Evolutionary conservation across 2,797 vertebrate genomes (phyloP), one percentile per base, ranked within the genome.

Genomic region (Heteromormyrus szaboi): DNA sequence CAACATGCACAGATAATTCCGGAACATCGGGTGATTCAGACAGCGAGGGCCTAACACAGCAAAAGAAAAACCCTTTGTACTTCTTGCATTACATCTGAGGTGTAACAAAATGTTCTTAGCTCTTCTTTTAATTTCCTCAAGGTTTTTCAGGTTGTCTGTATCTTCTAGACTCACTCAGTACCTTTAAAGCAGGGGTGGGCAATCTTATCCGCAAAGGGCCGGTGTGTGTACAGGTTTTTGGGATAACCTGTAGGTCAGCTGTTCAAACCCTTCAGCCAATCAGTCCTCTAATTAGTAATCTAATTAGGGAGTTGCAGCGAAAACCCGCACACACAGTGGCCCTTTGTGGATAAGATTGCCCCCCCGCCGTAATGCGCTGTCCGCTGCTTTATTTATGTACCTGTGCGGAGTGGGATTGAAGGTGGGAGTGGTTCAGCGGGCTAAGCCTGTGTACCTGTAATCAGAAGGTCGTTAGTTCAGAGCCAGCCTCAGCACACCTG

Each of bases 1-100:
- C 81, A 51, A 50, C 81, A 48, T 51, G 44, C 81, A 84, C 81
- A 84, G 81, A 51, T 84, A 29, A 84, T 84, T 51, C 81, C 81
- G 48, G 81, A 51, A 48, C 9, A 51, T 84, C 46, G 9, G 81
- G 41, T 48, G 46, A 84, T 51, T 84, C 46, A 48, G 44, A 84
- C 44, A 22, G 19, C 8, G 2, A 50, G 44, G 81, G 46, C 44
- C 41, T 84, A 84, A 48, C 81, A 25, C n/a, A 29, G 17, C 6
- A 19, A 7, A n/a, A 44, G 72, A n/a, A 79, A 79, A 46, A 79
- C 37, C 72, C 72, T 44, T 79, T 44, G 37, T 44, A 4, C 33
- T 19, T 19, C n/a, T 12, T 51, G 44, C 81, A 84, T 51, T 84
- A 48, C 19, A 48, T 48, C 41, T 50, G 22, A 48, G 46, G 46